phyloP scores from a whole-genome alignment of 1,140 invertebrate species.

The Drepana arcuata region DNA sequence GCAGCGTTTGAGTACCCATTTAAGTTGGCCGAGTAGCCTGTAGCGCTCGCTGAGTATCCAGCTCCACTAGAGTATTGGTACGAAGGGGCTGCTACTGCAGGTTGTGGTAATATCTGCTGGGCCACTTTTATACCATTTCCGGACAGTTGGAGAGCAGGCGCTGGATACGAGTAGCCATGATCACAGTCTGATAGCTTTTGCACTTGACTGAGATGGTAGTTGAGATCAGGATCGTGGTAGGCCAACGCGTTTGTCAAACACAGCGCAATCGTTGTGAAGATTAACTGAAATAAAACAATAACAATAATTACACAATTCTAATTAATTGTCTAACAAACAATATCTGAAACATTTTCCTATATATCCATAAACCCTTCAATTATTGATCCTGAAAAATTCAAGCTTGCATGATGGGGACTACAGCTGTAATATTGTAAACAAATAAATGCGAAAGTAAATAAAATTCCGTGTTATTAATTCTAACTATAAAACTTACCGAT shows the following conservation, averaged over 20 bases:
- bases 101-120: conserved; percentile 16
- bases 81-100: conserved; percentile 15
- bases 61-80: conserved; percentile 20
- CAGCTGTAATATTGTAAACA: too few species aligned
- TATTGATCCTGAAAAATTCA: neutral
- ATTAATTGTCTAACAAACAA: neutral
- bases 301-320: too few species aligned
- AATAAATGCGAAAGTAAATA: neutral
- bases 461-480: neutral
- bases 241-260: conserved; percentile 34
- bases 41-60: conserved; percentile 16
- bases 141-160: conserved; percentile 48
- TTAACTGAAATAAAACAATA: conserved; percentile 46
- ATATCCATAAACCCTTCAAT: neutral
- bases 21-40: conserved; percentile 8
- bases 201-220: conserved; percentile 57
- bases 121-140: conserved; percentile 31
- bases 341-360: neutral
- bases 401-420: too few species aligned
- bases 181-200: conserved; percentile 45
- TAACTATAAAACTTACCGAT: conserved; percentile 21
- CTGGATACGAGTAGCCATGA: conserved; percentile 56
- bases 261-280: conserved; percentile 26
- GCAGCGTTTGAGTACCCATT: too few species aligned
- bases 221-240: conserved; percentile 68